A percentile compares a stretch with the other conserved stretches of the same genome.
These are phyloP conservation scores for Otolemur crassicaudatus DNA, from an alignment of 2,797 vertebrate species.

Conservation along the genomic window DNA sequence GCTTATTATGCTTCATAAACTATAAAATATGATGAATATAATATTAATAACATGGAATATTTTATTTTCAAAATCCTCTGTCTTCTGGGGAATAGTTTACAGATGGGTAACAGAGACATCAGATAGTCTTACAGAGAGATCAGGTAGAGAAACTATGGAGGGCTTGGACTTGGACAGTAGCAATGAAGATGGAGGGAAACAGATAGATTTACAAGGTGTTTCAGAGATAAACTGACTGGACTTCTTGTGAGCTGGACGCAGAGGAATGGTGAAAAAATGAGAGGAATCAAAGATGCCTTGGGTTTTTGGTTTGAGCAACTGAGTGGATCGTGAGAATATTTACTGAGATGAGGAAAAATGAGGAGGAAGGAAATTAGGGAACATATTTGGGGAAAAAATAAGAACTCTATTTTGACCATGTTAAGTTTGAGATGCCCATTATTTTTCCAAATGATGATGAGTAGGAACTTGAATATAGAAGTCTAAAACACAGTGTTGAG, in stretches of 20 bases:
- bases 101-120: background rate
- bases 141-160: background rate
- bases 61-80: background rate
- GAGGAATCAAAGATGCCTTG: background rate
- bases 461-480: background rate
- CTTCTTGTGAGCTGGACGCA: background rate
- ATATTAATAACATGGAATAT: background rate
- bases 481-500: background rate
- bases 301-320: background rate
- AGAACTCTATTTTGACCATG: background rate
- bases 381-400: background rate
- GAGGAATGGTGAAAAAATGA: background rate
- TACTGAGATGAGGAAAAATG: background rate
- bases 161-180: background rate
- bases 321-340: background rate
- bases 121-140: background rate
- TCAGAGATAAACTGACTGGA: background rate
- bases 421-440: background rate
- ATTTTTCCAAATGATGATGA: background rate
- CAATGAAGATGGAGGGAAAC: background rate
- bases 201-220: background rate
- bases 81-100: background rate
- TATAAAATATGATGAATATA: background rate
- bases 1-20: background rate
- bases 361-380: background rate